phyloP scores from a whole-genome alignment of 2,113 vertebrate genomes.

The Climacteris rufus region DNA sequence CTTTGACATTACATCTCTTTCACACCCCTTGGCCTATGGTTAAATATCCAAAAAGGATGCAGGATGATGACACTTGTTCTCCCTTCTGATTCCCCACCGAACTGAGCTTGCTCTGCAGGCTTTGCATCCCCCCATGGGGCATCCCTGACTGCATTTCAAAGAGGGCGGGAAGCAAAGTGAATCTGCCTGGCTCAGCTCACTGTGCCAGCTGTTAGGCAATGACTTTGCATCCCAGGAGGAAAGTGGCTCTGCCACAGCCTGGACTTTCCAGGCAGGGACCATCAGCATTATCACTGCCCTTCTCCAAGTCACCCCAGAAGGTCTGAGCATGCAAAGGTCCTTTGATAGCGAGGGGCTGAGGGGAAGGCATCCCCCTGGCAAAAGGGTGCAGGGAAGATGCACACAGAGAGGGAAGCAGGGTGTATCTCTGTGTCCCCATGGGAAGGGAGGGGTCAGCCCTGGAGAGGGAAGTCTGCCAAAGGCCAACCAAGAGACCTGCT shows the following conservation, averaged over 20 bases:
- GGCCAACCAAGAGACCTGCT: background rate
- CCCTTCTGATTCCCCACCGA: background rate
- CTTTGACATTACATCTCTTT: background rate
- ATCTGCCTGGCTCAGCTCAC: background rate
- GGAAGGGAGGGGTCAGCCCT: background rate
- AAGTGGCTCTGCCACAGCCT: background rate
- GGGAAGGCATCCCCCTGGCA: accelerated
- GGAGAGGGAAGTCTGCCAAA: background rate
- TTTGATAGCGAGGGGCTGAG: background rate
- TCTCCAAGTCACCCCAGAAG: background rate
- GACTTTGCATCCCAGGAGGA: background rate
- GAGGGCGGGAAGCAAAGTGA: background rate
- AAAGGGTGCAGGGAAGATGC: background rate
- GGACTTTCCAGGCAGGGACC: background rate
- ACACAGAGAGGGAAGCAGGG: accelerated
- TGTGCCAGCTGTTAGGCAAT: background rate
- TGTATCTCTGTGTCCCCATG: background rate
- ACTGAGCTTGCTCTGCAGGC: background rate
- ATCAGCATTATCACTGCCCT: background rate
- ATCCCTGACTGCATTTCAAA: background rate
- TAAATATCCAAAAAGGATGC: background rate
- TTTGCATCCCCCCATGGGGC: background rate
- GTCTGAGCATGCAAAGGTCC: background rate
- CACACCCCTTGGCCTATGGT: background rate
- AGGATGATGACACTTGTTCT: background rate